Percentiles rank a stretch among this genome's conserved stretches.
phyloP scores from a whole-genome alignment of 1,140 invertebrate species.

The Macrosteles quadrilineatus region DNA sequence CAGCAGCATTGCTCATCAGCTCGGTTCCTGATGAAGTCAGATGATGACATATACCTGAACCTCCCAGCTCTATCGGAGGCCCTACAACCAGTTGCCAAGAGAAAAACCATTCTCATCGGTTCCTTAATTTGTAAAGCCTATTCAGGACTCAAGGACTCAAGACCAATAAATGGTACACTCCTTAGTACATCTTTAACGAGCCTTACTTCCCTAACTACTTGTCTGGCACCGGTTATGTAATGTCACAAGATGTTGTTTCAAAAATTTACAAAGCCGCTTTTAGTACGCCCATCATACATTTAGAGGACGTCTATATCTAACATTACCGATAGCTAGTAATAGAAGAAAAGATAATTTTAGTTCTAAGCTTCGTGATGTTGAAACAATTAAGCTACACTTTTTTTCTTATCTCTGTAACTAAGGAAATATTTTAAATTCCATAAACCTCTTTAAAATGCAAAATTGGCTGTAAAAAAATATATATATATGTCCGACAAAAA shows the following conservation, averaged over 20 bases:
- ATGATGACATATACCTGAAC: constrained; percentile 85
- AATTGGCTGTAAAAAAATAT: too few relatives aligned
- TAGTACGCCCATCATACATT: constrained; percentile 67
- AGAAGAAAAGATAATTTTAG: too few relatives aligned
- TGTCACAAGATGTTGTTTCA: constrained; percentile 67
- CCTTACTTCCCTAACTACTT: constrained; percentile 81
- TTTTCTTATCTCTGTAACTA: too few relatives aligned
- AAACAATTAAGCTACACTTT: too few relatives aligned
- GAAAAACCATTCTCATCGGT: constrained; percentile 46
- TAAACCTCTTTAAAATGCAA: too few relatives aligned
- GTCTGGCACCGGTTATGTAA: constrained; percentile 80
- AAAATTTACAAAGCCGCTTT: constrained; percentile 70
- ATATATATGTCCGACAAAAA: too few relatives aligned
- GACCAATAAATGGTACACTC: constrained; percentile 58
- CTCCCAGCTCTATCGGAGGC: constrained; percentile 73
- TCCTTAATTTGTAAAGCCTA: constrained; percentile 50
- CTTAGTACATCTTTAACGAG: constrained; percentile 74
- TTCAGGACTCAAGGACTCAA: constrained; percentile 46
- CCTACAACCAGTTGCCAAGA: constrained; percentile 52
- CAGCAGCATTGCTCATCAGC: constrained; percentile 62
- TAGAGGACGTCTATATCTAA: constrained; percentile 89
- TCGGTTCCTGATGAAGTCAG: constrained; percentile 77
- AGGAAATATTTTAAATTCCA: too few relatives aligned
- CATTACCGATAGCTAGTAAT: too few relatives aligned
- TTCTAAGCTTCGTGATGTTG: too few relatives aligned